phyloP scores from a whole-genome alignment of 2,888 invertebrate genomes.

The Ptilodon capucinus region DNA sequence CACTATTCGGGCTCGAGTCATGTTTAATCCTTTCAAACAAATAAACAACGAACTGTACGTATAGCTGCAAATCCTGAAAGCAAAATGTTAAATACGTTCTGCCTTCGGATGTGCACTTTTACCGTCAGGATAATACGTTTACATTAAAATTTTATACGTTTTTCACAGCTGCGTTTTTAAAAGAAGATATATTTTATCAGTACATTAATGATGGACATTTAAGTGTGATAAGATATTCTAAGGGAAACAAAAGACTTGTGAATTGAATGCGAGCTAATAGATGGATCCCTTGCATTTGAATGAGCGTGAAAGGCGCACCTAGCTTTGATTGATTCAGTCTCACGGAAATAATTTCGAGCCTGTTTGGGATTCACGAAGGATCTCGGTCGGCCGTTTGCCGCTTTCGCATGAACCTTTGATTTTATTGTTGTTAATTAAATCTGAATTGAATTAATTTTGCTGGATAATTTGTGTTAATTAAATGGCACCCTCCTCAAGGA shows the following conservation, averaged over 20 bases:
- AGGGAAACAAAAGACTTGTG: slow-evolving; percentile 53
- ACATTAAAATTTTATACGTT: slow-evolving; percentile 38
- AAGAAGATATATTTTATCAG: slow-evolving; percentile 12
- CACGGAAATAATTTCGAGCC: slow-evolving; percentile 60
- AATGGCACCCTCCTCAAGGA: background rate
- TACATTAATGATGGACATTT: slow-evolving; percentile 17
- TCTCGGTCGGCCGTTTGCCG: slow-evolving; percentile 51
- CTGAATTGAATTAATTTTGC: slow-evolving; percentile 28
- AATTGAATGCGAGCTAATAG: slow-evolving; percentile 70
- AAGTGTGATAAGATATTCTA: slow-evolving; percentile 26
- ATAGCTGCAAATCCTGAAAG: slow-evolving; percentile 63
- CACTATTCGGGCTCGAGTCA: slow-evolving; percentile 53
- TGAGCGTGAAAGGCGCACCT: slow-evolving; percentile 59
- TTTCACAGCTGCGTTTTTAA: slow-evolving; percentile 8
- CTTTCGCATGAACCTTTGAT: slow-evolving; percentile 49
- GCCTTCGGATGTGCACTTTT: slow-evolving; percentile 21
- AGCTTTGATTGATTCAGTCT: slow-evolving; percentile 66
- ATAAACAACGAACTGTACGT: slow-evolving; percentile 61
- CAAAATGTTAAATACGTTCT: slow-evolving; percentile 56
- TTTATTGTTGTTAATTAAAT: slow-evolving; percentile 54
- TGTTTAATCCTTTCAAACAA: slow-evolving; percentile 70
- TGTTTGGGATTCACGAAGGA: slow-evolving; percentile 61
- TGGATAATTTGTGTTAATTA: slow-evolving; percentile 25
- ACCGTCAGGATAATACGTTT: slow-evolving; percentile 20
- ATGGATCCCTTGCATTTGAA: slow-evolving; percentile 72